phyloP scores from a whole-genome alignment of 2,888 invertebrate genomes.

The Lepidochrysops patricia region DNA sequence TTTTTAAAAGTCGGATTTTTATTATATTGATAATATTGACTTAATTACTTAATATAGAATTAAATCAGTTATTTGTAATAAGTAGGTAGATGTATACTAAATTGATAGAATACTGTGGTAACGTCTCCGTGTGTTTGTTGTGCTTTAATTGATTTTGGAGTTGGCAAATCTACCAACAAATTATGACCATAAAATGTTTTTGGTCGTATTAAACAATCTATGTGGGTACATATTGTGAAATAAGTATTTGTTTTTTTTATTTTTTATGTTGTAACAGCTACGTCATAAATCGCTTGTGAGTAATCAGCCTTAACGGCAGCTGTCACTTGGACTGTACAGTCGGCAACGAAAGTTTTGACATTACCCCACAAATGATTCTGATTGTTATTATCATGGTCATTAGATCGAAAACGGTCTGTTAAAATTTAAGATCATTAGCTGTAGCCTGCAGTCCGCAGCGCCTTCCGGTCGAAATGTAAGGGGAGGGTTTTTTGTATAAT shows the following conservation, averaged over 20 bases:
- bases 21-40: too few species aligned
- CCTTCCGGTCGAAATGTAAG: conserved; percentile 12
- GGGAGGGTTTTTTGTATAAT: conserved; percentile 12
- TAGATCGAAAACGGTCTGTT: background rate
- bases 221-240: conserved; percentile 16
- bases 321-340: conserved; percentile 32
- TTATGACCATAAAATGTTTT: too few species aligned
- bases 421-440: conserved; percentile 5
- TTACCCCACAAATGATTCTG: conserved; percentile 11
- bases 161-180: too few species aligned
- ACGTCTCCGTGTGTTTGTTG: too few species aligned
- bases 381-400: background rate
- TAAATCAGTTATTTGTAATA: too few species aligned
- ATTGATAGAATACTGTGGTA: too few species aligned
- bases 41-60: too few species aligned
- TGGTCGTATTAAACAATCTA: background rate
- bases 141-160: too few species aligned
- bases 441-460: background rate
- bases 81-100: too few species aligned
- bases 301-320: conserved; percentile 39
- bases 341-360: conserved; percentile 19
- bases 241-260: conserved; percentile 19
- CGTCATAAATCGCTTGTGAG: conserved; percentile 22
- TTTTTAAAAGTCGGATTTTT: too few species aligned
- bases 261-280: conserved; percentile 11